Evolutionary conservation across 2,888 invertebrate species (phyloP).

Genomic region (Drosophila emarginata): DNA sequence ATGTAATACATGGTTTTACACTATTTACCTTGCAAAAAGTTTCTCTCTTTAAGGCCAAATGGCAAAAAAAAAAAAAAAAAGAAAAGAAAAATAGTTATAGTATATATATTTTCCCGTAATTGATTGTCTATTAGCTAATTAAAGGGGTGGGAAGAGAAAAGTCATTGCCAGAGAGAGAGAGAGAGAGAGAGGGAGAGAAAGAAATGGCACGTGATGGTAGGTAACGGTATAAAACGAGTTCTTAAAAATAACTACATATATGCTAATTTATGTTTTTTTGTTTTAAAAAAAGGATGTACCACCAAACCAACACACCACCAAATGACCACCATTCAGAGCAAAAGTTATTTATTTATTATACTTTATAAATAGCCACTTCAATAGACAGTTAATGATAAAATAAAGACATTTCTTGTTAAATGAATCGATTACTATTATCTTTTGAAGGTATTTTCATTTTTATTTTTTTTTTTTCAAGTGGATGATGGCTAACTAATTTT

Average conservation of each 20-base stretch:
- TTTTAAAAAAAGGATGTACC: neutral
- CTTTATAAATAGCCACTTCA: constrained; percentile 8
- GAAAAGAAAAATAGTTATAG: too few relatives aligned
- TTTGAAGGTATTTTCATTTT: neutral
- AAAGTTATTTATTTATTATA: neutral
- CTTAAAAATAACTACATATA: neutral
- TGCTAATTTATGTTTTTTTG: neutral
- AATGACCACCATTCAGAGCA: neutral
- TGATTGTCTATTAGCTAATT: constrained; percentile 18
- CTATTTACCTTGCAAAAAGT: constrained; percentile 33
- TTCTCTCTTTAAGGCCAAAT: constrained; percentile 49
- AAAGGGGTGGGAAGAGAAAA: neutral
- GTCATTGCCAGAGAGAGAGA: neutral
- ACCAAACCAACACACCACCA: neutral
- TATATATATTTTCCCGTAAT: constrained; percentile 6
- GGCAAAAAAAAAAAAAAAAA: neutral
- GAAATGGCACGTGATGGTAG: neutral
- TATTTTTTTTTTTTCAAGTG: too few relatives aligned
- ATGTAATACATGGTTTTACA: constrained; percentile 21
- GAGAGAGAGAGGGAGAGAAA: neutral
- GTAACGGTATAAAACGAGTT: neutral
- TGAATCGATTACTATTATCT: neutral
- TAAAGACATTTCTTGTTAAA: neutral
- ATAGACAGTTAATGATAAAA: constrained; percentile 11
- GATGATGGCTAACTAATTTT: too few relatives aligned